Evolutionary conservation across 2,113 vertebrate species (phyloP), one percentile per base, ranked within the genome.

Genomic region (Channa maculata): DNA sequence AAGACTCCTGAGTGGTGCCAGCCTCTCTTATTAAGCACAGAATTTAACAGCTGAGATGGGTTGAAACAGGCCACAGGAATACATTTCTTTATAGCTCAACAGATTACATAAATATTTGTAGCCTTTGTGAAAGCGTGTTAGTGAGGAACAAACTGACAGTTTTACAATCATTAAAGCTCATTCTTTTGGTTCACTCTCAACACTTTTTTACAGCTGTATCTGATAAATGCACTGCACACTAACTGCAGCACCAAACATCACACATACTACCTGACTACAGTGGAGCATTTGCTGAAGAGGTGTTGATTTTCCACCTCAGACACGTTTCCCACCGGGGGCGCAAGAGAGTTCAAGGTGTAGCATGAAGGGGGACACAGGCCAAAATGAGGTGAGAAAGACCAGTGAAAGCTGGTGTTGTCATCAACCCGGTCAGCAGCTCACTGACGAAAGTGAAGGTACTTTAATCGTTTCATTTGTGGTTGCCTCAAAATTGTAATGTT

Each of bases 1-100:
- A 77, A 86, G 65, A 53, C 37, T 46, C 54, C 11, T 72, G 36
- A 51, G 69, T 71, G 69, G 53, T 64, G 72, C 71, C 77, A 82
- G 49, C 59, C 54, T 67, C 13, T 76, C 13, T 58, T 77, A 51
- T 69, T 75, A 64, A 48, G 37, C 66, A 57, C 48, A 69, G 8
- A 73, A 50, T 59, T 37, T 8, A 33, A 36, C 38, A 43, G 36
- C 51, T 68, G 45, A 38, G 6, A 54, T 49, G 43, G 37, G 51
- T 67, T 77, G 14, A 53, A 73, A 53, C 7, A 41, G 39, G 4
- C 6, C 44, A 44, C 58, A 24, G 41, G 6, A 41, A 76, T 54
- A 54, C 8, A 50, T 50, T 14, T 45, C 0, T 55, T 46, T 64
- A 10, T 5, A 10, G 36, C 10, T 50, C 8, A 55, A 10, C 36